Percentiles rank a stretch among this genome's conserved stretches.
phyloP scores from a whole-genome alignment of 2,797 vertebrate genomes.

The Neoniphon sammara region DNA sequence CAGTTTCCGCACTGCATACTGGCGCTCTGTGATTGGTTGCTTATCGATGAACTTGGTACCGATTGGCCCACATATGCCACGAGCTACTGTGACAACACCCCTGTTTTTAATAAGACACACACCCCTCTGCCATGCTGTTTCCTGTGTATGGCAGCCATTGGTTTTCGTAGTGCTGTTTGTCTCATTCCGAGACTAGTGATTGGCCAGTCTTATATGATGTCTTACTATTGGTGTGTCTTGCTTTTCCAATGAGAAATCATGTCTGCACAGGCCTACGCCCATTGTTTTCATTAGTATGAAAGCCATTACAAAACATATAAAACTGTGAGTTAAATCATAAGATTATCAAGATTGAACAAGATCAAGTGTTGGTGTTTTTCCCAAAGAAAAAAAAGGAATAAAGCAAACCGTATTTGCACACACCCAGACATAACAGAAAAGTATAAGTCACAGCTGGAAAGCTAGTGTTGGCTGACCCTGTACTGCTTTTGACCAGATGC shows the following conservation, averaged over 20 bases:
- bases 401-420: too few relatives aligned
- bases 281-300: neutral
- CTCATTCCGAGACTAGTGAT: slow-evolving; percentile 47
- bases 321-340: neutral
- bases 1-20: neutral
- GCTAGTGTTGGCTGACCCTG: too few relatives aligned
- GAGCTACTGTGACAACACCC: slow-evolving; percentile 54
- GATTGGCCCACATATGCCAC: slow-evolving; percentile 67
- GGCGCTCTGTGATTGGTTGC: slow-evolving; percentile 59
- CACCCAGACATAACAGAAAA: too few relatives aligned
- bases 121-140: slow-evolving; percentile 75
- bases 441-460: too few relatives aligned
- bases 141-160: slow-evolving; percentile 74
- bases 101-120: slow-evolving; percentile 50
- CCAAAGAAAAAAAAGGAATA: too few relatives aligned
- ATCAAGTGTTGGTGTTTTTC: too few relatives aligned
- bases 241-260: slow-evolving; percentile 2
- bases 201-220: slow-evolving; percentile 70
- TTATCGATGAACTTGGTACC: neutral
- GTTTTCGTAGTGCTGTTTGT: slow-evolving; percentile 69
- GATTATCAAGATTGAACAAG: too few relatives aligned
- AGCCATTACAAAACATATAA: neutral
- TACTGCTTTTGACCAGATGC: too few relatives aligned
- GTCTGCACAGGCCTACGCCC: slow-evolving; percentile 27
- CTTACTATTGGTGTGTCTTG: slow-evolving; percentile 44